Conservation (phyloP, 1,140 invertebrate species). For the Heliothis subflexa region DNA sequence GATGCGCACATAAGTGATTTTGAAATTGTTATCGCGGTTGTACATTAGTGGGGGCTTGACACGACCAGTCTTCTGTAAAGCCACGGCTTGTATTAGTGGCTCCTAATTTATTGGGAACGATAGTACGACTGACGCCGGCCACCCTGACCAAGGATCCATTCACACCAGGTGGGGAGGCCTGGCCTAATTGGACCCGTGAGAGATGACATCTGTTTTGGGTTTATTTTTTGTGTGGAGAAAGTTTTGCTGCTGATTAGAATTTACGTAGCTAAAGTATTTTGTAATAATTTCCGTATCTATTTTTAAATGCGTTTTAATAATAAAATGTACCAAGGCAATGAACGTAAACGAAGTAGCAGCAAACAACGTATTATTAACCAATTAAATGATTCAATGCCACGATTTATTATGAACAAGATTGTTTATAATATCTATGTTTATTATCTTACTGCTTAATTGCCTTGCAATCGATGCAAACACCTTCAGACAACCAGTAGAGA, state of each 20-base stretch:
- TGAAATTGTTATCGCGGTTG: slow-evolving; percentile 80
- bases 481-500: slow-evolving; percentile 43
- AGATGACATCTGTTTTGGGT: slow-evolving; percentile 29
- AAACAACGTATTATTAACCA: neutral
- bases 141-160: slow-evolving; percentile 81
- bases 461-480: slow-evolving; percentile 33
- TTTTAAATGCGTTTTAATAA: neutral
- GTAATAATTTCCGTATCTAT: neutral
- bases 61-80: slow-evolving; percentile 84
- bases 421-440: neutral
- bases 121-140: slow-evolving; percentile 84
- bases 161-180: slow-evolving; percentile 68
- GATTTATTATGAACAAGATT: slow-evolving; percentile 2
- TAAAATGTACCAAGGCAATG: neutral
- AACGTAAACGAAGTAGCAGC: neutral
- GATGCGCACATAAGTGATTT: slow-evolving; percentile 77
- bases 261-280: neutral
- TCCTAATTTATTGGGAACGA: slow-evolving; percentile 85
- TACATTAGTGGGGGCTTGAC: slow-evolving; percentile 83
- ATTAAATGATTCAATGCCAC: slow-evolving; percentile 32
- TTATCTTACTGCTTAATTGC: slow-evolving; percentile 32
- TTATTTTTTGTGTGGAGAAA: slow-evolving; percentile 7
- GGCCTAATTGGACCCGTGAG: slow-evolving; percentile 47
- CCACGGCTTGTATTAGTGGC: slow-evolving; percentile 82
- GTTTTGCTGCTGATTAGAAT: slow-evolving; percentile 1